These are phyloP conservation scores for Troglohyphantes excavatus DNA, from an alignment of 2,888 invertebrate species.

Conservation along the genomic window DNA sequence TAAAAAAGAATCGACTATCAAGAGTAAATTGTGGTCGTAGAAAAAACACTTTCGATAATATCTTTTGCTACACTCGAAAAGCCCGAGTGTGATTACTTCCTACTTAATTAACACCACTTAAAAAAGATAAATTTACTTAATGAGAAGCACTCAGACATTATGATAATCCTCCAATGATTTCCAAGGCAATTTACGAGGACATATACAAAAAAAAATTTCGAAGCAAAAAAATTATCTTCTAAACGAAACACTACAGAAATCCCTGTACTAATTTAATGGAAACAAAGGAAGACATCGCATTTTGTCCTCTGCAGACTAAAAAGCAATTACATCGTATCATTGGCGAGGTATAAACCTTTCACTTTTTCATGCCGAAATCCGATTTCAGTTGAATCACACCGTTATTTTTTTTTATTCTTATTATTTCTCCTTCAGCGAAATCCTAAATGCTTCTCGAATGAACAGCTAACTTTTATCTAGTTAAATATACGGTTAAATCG, in stretches of 20 bases:
- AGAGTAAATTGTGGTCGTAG: too few species aligned
- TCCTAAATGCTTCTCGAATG: conserved; percentile 42
- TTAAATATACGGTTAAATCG: conserved; percentile 56
- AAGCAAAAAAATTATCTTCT: background rate
- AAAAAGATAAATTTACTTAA: conserved; percentile 1
- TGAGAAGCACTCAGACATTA: conserved; percentile 1
- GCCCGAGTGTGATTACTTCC: background rate
- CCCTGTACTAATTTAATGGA: conserved; percentile 40
- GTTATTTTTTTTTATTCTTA: background rate
- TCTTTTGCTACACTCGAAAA: background rate
- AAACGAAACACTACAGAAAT: background rate
- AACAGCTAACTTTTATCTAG: conserved; percentile 57
- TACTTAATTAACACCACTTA: background rate
- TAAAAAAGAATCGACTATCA: too few species aligned
- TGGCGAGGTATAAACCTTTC: background rate
- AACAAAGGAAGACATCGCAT: conserved; percentile 28
- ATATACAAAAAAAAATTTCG: background rate
- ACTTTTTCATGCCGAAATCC: background rate
- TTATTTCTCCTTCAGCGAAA: background rate
- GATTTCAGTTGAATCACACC: background rate
- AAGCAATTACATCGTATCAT: conserved; percentile 44
- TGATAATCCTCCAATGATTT: background rate
- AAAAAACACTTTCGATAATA: background rate
- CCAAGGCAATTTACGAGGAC: background rate
- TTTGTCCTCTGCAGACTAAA: conserved; percentile 21